A percentile compares a stretch with the other conserved stretches of the same genome.
Evolutionary conservation across 2,113 vertebrate genomes (phyloP).

Genomic region (Nipponia nippon): DNA sequence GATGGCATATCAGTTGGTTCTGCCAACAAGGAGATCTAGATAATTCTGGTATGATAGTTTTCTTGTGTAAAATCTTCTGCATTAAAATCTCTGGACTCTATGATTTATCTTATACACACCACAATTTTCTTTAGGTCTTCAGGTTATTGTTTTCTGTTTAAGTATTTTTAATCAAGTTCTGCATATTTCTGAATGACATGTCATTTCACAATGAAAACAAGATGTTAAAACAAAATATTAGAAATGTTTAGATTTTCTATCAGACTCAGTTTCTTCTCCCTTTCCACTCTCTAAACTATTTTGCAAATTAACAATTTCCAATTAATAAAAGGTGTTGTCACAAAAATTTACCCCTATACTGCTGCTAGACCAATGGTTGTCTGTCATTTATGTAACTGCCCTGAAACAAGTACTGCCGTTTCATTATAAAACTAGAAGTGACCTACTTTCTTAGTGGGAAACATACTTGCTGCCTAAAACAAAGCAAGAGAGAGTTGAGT

Average conservation of each 20-base stretch:
- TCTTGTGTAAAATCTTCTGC: neutral
- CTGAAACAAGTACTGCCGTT: neutral
- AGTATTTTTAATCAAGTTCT: neutral
- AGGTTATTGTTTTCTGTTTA: neutral
- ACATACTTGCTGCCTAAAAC: neutral
- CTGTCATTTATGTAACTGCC: neutral
- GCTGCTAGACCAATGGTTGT: neutral
- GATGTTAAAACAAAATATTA: neutral
- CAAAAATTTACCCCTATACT: neutral
- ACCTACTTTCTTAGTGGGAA: neutral
- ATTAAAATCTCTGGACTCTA: neutral
- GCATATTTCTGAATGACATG: neutral
- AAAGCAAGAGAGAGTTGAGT: neutral
- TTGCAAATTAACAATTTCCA: neutral
- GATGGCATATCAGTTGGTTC: neutral
- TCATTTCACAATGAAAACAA: neutral
- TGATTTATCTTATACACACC: neutral
- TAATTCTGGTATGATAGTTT: neutral
- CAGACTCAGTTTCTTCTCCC: neutral
- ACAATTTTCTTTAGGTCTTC: neutral
- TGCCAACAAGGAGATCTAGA: neutral
- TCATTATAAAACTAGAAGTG: neutral
- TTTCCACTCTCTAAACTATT: neutral
- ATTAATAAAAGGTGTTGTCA: neutral
- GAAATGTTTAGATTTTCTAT: neutral